These are phyloP conservation scores for Serilophus lunatus DNA, from an alignment of 2,113 vertebrate genomes.

Conservation along the genomic window DNA sequence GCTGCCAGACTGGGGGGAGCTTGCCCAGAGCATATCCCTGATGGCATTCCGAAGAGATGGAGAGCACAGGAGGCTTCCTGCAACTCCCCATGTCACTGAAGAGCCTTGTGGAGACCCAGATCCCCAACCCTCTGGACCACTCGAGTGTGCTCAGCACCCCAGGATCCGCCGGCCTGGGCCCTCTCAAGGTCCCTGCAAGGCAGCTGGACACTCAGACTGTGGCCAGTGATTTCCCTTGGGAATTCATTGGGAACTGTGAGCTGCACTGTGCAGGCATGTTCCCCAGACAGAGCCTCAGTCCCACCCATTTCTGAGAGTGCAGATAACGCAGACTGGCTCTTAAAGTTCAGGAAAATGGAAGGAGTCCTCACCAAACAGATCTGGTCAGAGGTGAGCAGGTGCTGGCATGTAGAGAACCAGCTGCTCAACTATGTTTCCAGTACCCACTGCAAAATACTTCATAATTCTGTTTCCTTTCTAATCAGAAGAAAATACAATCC, in stretches of 20 bases:
- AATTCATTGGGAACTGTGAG: accelerated
- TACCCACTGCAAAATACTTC: neutral
- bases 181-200: neutral
- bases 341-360: neutral
- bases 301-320: accelerated
- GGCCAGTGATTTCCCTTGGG: neutral
- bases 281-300: neutral
- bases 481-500: neutral
- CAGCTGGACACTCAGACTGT: accelerated
- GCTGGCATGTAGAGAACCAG: neutral
- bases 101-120: neutral
- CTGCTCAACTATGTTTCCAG: accelerated
- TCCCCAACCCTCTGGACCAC: neutral
- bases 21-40: neutral
- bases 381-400: accelerated
- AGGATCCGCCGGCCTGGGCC: neutral
- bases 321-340: neutral
- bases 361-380: neutral
- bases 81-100: accelerated
- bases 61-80: neutral
- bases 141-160: accelerated
- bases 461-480: neutral
- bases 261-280: accelerated
- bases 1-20: accelerated
- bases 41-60: neutral